Evolutionary conservation across 2,113 vertebrate species (phyloP).

Genomic region (western clawed frog (Xenopus tropicalis)): UCB_Xtro_10.0 CM004448.2:96877501-96878000

Average conservation of each 20-base stretch:
- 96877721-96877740: slow-evolving; percentile 88
- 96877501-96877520: too few relatives aligned
- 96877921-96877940: too few relatives aligned
- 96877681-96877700: slow-evolving; percentile 97
- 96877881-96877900: neutral
- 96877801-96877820: too few relatives aligned
- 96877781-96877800: slow-evolving; percentile 74
- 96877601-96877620: too few relatives aligned
- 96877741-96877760: slow-evolving; percentile 97
- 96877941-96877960: too few relatives aligned
- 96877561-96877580: too few relatives aligned
- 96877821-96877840: neutral
- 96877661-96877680: slow-evolving; percentile 99
- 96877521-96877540: too few relatives aligned
- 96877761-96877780: slow-evolving; percentile 97
- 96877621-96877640: neutral
- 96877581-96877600: too few relatives aligned
- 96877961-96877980: too few relatives aligned
- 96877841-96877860: neutral
- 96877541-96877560: too few relatives aligned
- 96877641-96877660: slow-evolving; percentile 91
- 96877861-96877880: neutral
- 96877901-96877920: too few relatives aligned
- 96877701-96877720: slow-evolving; percentile 98
- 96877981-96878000: too few relatives aligned